These are phyloP conservation scores for Paramormyrops hopkinsi DNA, from an alignment of 2,797 vertebrate genomes.

Conservation along the genomic window DNA sequence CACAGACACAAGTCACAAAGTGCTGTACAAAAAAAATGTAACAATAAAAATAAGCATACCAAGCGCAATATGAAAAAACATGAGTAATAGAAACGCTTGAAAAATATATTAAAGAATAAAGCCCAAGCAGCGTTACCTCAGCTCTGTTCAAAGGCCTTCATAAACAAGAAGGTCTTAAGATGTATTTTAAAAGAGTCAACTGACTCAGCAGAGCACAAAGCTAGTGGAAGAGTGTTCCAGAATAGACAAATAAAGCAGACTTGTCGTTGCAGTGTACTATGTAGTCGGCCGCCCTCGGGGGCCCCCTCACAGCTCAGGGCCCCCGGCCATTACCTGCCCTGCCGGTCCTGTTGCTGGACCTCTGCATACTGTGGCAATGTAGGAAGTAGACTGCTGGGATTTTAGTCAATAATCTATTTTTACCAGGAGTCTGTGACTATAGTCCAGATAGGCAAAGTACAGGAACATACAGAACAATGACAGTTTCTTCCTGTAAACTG, in stretches of 20 bases:
- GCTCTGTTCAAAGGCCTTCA: background rate
- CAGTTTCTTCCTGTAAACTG: background rate
- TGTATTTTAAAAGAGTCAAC: background rate
- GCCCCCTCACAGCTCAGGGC: background rate
- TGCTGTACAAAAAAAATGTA: background rate
- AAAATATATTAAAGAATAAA: background rate
- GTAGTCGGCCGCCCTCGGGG: background rate
- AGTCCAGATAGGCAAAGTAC: background rate
- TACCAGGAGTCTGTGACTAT: background rate
- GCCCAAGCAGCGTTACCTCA: background rate
- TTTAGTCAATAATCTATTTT: slow-evolving; percentile 7
- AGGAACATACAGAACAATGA: background rate
- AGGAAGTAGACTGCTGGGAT: background rate
- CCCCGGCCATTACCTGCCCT: background rate
- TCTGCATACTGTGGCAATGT: background rate
- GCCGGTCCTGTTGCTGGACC: background rate
- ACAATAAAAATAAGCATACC: too few relatives aligned
- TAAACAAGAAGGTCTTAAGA: background rate
- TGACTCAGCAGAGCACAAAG: background rate
- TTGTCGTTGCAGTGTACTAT: background rate
- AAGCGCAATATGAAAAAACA: too few relatives aligned
- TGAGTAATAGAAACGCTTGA: background rate
- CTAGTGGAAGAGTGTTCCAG: background rate
- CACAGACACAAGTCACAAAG: background rate
- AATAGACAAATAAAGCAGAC: background rate